phyloP scores from a whole-genome alignment of 2,113 vertebrate species.

The Ochotona princeps region DNA sequence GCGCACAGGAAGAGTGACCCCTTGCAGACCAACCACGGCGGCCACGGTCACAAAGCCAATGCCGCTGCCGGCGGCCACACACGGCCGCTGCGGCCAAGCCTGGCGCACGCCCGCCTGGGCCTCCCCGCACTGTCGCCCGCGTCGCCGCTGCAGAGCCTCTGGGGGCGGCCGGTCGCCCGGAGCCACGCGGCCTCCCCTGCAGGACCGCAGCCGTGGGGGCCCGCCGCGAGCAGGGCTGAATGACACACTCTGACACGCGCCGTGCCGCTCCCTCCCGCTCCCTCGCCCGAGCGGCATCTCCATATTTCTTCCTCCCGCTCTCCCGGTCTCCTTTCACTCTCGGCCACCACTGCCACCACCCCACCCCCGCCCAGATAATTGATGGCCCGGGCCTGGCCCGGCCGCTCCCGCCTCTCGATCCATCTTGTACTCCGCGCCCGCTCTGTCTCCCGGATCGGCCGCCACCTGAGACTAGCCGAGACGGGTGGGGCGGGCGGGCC shows the following conservation, averaged over 20 bases:
- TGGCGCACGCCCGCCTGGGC: too few species aligned
- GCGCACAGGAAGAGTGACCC: slow-evolving; percentile 24
- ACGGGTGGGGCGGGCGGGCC: background rate
- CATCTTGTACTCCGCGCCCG: slow-evolving; percentile 68
- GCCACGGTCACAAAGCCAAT: background rate
- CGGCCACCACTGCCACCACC: background rate
- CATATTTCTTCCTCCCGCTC: slow-evolving; percentile 73
- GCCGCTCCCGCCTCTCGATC: slow-evolving; percentile 71
- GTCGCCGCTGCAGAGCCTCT: too few species aligned
- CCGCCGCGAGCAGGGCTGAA: slow-evolving; percentile 61
- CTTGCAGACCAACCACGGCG: background rate
- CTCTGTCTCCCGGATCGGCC: slow-evolving; percentile 58
- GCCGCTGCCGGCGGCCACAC: background rate
- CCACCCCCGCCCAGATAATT: slow-evolving; percentile 75
- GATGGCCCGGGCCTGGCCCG: slow-evolving; percentile 73
- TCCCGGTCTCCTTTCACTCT: slow-evolving; percentile 47
- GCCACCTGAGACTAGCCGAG: slow-evolving; percentile 69
- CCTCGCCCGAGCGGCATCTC: slow-evolving; percentile 23
- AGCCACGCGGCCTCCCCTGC: background rate
- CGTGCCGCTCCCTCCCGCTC: slow-evolving; percentile 54
- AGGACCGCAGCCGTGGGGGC: slow-evolving; percentile 45
- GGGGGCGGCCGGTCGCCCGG: too few species aligned
- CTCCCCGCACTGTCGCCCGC: background rate
- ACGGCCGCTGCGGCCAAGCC: background rate
- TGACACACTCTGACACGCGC: slow-evolving; percentile 70